A percentile compares a stretch with the other conserved stretches of the same genome.
These are phyloP conservation scores for Eucidaris tribuloides DNA, from an alignment of 35 echinoderm and acorn worm genomes.

Conservation along the genomic window DNA sequence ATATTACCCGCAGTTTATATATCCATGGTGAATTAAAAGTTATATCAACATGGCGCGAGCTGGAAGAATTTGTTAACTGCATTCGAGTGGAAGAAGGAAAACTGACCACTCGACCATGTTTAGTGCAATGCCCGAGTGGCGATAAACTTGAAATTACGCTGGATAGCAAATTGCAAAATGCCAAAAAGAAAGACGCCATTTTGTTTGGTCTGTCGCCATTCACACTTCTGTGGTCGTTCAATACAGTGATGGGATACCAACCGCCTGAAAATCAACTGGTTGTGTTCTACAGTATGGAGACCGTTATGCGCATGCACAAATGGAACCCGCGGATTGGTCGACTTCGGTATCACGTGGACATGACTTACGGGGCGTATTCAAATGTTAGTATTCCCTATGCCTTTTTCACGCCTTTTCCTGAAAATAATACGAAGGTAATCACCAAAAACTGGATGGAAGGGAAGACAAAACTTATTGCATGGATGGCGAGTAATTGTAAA, in stretches of 20 bases:
- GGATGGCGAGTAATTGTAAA: conserved; percentile 78
- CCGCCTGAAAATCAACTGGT: conserved; percentile 12
- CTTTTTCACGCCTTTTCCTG: neutral
- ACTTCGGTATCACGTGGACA: conserved; percentile 38
- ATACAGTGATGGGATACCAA: conserved; percentile 14
- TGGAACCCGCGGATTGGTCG: conserved; percentile 20
- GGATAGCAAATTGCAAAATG: neutral
- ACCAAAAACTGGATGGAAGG: neutral
- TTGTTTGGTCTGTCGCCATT: conserved; percentile 56
- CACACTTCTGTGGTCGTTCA: neutral
- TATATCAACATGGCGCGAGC: neutral
- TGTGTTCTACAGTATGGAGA: conserved; percentile 69
- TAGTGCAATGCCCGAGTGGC: conserved; percentile 12
- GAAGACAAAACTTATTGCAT: conserved; percentile 57
- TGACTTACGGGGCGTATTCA: conserved; percentile 40
- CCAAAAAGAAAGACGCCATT: conserved; percentile 41
- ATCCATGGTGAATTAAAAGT: neutral
- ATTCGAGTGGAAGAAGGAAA: neutral
- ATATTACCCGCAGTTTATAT: too few species aligned
- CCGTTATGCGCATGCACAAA: conserved; percentile 33
- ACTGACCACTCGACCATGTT: neutral
- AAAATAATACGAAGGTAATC: neutral
- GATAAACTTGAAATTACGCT: conserved; percentile 20
- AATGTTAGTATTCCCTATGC: conserved; percentile 50
- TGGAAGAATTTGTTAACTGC: neutral